Base-by-base conservation (phyloP, 2,888 invertebrate species). In the Oeneis ivallda region DNA sequence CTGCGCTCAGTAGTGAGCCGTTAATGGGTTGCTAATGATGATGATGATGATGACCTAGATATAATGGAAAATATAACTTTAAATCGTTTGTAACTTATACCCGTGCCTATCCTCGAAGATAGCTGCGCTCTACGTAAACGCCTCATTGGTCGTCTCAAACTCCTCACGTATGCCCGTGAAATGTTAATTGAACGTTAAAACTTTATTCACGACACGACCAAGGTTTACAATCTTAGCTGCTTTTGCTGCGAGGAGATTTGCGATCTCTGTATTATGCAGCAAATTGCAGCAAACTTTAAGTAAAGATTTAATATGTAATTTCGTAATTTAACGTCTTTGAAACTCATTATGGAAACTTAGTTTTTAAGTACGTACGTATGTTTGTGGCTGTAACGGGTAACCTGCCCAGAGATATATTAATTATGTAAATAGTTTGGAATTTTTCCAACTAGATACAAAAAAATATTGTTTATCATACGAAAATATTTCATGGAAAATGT, bases 301-400 rank as follows among this genome's bases (percentile, higher is more conserved):
- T 59, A 49, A 64, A 58, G 52, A 19, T 59, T 64, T 59, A 59
- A 59, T 59, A 59, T 43, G 52, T 64, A 59, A 64, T 64, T 59
- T 53, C 8, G 58, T 58, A 59, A 15, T n/a, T n/a, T 59, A 59
- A 59, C 47, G 37, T 49, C 47, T 59, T 59, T 59, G 49, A 34
- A 59, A 59, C 47, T 59, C 59, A 59, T 49, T 59, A 7, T 49
- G 7, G 47, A 47, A 59, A 59, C 59, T 59, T 47, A 1, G 15
- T 56, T 19, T n/a, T n/a, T n/a, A n/a, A n/a, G n/a, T n/a, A n/a
- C n/a, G n/a, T 19, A 41, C 26, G 34, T n/a, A 37, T 5, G 34
- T 37, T 1, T 53, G 32, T 41, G n/a, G 3, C 10, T 56, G n/a
- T 52, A 52, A 13, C n/a, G 5, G 41, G n/a, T 52, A 52, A 13